Evolutionary conservation across 1,140 invertebrate species (phyloP).

Genomic region (honey bee (Apis mellifera)): DNA sequence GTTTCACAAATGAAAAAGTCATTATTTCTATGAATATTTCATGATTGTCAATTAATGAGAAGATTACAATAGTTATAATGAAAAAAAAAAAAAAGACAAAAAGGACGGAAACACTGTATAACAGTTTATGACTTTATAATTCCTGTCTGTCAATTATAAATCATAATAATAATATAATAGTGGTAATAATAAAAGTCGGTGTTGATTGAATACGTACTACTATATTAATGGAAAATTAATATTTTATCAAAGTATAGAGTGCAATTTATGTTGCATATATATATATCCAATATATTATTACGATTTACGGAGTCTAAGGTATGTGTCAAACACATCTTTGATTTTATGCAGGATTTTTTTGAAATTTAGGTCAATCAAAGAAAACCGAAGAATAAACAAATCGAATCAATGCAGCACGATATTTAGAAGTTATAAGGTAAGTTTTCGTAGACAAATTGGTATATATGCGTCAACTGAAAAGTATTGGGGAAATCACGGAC

Average conservation of each 20-base stretch:
- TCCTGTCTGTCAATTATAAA: constrained; percentile 6
- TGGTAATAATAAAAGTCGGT: neutral
- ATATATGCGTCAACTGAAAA: too few species aligned
- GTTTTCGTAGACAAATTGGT: too few species aligned
- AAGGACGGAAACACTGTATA: neutral
- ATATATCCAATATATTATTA: neutral
- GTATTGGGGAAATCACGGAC: too few species aligned
- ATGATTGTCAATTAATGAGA: neutral
- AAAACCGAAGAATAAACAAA: too few species aligned
- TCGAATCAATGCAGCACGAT: too few species aligned
- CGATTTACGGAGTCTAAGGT: neutral
- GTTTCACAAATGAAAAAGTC: neutral
- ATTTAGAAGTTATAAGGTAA: too few species aligned
- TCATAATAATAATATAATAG: constrained; percentile 1
- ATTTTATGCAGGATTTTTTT: too few species aligned
- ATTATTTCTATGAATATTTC: neutral
- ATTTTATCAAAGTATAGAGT: neutral
- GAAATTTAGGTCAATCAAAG: too few species aligned
- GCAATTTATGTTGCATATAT: neutral
- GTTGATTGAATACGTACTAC: neutral
- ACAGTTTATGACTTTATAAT: constrained; percentile 4
- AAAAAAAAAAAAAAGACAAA: neutral
- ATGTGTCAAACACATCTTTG: too few species aligned
- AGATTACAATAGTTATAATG: neutral
- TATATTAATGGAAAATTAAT: neutral